phyloP scores from a whole-genome alignment of 2,797 vertebrate species.

The Garrulus glandarius region DNA sequence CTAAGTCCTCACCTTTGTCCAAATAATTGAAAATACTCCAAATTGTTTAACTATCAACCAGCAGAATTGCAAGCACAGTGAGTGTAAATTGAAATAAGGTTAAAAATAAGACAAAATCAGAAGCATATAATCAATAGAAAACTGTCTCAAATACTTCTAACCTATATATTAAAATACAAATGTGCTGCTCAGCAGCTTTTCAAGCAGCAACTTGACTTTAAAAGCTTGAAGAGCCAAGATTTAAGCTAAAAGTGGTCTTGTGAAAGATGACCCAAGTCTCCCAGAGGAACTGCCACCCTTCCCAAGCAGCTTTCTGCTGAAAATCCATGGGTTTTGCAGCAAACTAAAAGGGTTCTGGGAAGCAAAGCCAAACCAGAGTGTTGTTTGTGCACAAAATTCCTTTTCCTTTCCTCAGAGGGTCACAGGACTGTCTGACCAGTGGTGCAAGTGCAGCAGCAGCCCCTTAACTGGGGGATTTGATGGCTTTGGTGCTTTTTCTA shows the following conservation, averaged over 20 bases:
- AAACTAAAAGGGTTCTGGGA: neutral
- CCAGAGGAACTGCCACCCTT: neutral
- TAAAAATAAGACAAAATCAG: slow-evolving; percentile 17
- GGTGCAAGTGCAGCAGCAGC: neutral
- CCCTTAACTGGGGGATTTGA: neutral
- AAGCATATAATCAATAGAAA: neutral
- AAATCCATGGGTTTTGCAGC: neutral
- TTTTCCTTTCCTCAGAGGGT: neutral
- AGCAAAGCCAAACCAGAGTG: neutral
- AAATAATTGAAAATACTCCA: neutral
- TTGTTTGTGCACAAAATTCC: neutral
- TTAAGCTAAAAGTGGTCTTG: neutral
- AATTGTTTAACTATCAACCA: neutral
- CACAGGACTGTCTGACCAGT: neutral
- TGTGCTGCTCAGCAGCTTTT: neutral
- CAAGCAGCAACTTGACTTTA: neutral
- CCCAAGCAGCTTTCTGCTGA: neutral
- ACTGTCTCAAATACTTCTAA: slow-evolving; percentile 14
- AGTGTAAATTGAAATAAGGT: slow-evolving; percentile 4
- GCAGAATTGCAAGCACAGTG: neutral
- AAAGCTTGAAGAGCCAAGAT: neutral
- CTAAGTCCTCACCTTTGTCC: neutral
- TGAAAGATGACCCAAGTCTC: neutral
- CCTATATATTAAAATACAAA: slow-evolving; percentile 35
- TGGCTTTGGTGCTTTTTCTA: neutral